Conservation (phyloP, 2,888 invertebrate species). For the Conistra vaccinii region DNA sequence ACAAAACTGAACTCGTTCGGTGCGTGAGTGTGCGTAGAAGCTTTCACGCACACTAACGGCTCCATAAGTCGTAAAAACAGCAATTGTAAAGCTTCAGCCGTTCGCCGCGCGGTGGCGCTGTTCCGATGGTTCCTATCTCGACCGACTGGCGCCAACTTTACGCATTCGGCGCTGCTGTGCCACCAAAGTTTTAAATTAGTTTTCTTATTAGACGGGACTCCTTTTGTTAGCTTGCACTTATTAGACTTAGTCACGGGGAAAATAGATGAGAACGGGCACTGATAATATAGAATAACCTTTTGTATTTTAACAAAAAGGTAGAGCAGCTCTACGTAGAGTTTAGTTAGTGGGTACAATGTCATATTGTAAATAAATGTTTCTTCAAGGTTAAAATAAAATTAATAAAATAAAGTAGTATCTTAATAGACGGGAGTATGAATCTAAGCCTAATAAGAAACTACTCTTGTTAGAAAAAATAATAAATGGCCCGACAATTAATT, state of each 20-base stretch:
- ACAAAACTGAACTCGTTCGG: constrained; percentile 77
- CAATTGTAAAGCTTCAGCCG: constrained; percentile 89
- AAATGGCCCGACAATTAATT: neutral
- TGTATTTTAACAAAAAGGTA: constrained; percentile 44
- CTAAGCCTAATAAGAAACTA: neutral
- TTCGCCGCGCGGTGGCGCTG: constrained; percentile 89
- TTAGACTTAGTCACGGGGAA: constrained; percentile 69
- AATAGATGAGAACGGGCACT: constrained; percentile 53
- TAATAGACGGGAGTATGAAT: neutral
- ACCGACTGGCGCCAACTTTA: constrained; percentile 71
- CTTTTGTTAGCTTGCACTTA: constrained; percentile 72
- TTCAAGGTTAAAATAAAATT: constrained; percentile 5
- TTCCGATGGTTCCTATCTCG: constrained; percentile 79
- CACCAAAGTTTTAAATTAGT: constrained; percentile 79
- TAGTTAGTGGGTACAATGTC: neutral
- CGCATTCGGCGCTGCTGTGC: constrained; percentile 83
- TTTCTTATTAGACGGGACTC: constrained; percentile 78
- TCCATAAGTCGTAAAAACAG: constrained; percentile 79
- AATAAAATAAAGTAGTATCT: neutral
- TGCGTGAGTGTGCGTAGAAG: constrained; percentile 83
- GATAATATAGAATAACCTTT: constrained; percentile 51
- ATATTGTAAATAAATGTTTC: constrained; percentile 1
- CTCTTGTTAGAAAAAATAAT: constrained; percentile 8
- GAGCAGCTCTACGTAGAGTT: neutral
- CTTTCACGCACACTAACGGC: constrained; percentile 81